Percentiles rank a stretch among this genome's conserved stretches.
phyloP scores from a whole-genome alignment of 2,888 invertebrate species.

The Temnothorax ravouxi region DNA sequence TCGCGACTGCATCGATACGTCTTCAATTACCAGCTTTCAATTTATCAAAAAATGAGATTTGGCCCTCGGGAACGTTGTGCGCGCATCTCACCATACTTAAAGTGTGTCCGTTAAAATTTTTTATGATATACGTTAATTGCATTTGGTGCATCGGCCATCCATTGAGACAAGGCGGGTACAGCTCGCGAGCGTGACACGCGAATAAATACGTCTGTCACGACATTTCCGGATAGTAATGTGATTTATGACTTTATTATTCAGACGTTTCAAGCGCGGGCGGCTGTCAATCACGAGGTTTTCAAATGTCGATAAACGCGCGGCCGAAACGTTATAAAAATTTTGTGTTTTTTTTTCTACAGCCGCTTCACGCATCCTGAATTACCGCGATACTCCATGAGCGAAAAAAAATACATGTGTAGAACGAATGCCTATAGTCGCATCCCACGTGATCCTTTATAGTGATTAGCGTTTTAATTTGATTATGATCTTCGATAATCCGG shows the following conservation, averaged over 20 bases:
- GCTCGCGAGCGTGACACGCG: conserved; percentile 45
- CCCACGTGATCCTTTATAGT: conserved; percentile 55
- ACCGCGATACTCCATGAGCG: conserved; percentile 30
- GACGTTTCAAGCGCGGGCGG: conserved; percentile 61
- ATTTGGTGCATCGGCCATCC: conserved; percentile 60
- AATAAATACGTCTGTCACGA: conserved; percentile 67
- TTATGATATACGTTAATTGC: conserved; percentile 57
- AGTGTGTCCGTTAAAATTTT: conserved; percentile 56
- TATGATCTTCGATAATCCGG: conserved; percentile 71
- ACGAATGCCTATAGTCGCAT: conserved; percentile 5
- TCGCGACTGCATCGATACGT: conserved; percentile 23
- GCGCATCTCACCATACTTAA: conserved; percentile 32
- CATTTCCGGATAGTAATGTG: conserved; percentile 66
- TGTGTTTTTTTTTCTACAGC: conserved; percentile 43
- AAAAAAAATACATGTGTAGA: conserved; percentile 37
- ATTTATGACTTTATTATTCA: conserved; percentile 74
- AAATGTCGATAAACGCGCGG: conserved; percentile 61
- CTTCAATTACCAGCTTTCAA: conserved; percentile 47
- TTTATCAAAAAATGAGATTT: conserved; percentile 38
- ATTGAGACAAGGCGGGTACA: conserved; percentile 55
- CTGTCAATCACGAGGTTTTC: conserved; percentile 62
- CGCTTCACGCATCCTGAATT: conserved; percentile 38
- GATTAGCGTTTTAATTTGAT: conserved; percentile 72
- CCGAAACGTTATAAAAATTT: conserved; percentile 44
- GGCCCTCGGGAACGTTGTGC: neutral